Evolutionary conservation across 2,113 vertebrate genomes (phyloP).

Genomic region (Myotis yumanensis): DNA sequence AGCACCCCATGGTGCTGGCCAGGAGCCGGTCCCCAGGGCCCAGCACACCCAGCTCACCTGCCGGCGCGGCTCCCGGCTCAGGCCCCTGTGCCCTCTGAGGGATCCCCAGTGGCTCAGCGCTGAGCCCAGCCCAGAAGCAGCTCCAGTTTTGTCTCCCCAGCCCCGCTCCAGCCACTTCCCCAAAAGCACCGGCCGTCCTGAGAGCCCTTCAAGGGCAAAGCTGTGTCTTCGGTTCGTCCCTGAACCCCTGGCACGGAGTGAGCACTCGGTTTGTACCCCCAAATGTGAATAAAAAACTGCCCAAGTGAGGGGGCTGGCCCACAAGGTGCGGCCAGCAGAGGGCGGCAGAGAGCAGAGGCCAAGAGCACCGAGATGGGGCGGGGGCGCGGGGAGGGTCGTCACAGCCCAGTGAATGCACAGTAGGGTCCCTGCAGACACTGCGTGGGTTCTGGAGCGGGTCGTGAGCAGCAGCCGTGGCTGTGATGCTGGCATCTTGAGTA

Average conservation of each 20-base stretch:
- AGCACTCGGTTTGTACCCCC: not conserved
- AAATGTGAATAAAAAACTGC: not conserved
- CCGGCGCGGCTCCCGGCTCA: not conserved
- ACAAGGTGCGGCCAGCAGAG: not conserved
- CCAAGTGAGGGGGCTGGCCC: not conserved
- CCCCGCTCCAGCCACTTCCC: not conserved
- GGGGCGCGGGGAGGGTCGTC: rapidly evolving
- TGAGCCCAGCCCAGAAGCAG: not conserved
- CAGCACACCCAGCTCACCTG: not conserved
- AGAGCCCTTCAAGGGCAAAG: not conserved
- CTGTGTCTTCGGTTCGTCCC: not conserved
- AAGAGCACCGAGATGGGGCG: no score
- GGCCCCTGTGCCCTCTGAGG: not conserved
- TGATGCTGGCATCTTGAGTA: no score
- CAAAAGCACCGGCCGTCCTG: not conserved
- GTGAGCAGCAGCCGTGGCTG: no score
- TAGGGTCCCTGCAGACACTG: not conserved
- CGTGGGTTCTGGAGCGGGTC: rapidly evolving
- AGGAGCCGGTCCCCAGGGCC: not conserved
- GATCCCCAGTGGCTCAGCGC: not conserved
- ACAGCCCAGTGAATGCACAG: not conserved
- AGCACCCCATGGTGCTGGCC: not conserved
- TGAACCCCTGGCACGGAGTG: not conserved
- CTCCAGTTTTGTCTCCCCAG: not conserved
- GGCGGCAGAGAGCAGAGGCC: not conserved